Percentiles rank a stretch among this genome's conserved stretches.
These are phyloP conservation scores for Drosophila miranda DNA, from an alignment of 1,140 invertebrate genomes.

Conservation along the genomic window DNA sequence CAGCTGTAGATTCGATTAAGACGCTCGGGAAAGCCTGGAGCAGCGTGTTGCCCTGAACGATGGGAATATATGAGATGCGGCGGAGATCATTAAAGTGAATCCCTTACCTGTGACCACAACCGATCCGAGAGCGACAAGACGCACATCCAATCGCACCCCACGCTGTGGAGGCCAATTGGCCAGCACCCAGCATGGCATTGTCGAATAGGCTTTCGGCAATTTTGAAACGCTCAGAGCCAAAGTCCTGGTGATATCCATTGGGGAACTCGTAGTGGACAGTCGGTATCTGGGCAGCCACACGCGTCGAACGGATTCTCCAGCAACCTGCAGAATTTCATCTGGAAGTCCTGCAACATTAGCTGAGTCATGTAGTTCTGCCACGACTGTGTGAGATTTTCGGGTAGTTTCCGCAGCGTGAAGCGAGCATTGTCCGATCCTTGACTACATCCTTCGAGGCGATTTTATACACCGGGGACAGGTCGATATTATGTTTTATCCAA, in stretches of 20 bases:
- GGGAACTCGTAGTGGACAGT: slow-evolving; percentile 96
- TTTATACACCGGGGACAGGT: slow-evolving; percentile 93
- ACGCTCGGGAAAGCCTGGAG: slow-evolving; percentile 87
- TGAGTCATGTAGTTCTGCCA: slow-evolving; percentile 96
- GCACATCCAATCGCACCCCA: slow-evolving; percentile 96
- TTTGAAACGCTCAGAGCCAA: slow-evolving; percentile 92
- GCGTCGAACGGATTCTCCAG: slow-evolving; percentile 92
- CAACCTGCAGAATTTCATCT: slow-evolving; percentile 90
- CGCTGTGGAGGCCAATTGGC: slow-evolving; percentile 90
- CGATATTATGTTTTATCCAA: slow-evolving; percentile 91
- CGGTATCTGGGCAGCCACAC: slow-evolving; percentile 91
- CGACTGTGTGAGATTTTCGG: slow-evolving; percentile 91
- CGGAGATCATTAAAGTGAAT: slow-evolving; percentile 32
- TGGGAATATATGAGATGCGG: no score
- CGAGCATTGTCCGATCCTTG: slow-evolving; percentile 92
- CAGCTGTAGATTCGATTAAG: slow-evolving; percentile 92
- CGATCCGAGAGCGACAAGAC: slow-evolving; percentile 93
- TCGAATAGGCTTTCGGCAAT: slow-evolving; percentile 96
- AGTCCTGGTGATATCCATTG: slow-evolving; percentile 96
- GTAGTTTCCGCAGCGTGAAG: slow-evolving; percentile 90
- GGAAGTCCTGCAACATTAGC: slow-evolving; percentile 91
- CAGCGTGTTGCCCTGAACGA: slow-evolving; percentile 88
- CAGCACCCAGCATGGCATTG: slow-evolving; percentile 89
- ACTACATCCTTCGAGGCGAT: slow-evolving; percentile 91
- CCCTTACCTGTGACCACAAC: slow-evolving; percentile 92